These are phyloP conservation scores for Cricetomys ansorgei DNA, from an alignment of 2,113 vertebrate species.

Conservation along the genomic window DNA sequence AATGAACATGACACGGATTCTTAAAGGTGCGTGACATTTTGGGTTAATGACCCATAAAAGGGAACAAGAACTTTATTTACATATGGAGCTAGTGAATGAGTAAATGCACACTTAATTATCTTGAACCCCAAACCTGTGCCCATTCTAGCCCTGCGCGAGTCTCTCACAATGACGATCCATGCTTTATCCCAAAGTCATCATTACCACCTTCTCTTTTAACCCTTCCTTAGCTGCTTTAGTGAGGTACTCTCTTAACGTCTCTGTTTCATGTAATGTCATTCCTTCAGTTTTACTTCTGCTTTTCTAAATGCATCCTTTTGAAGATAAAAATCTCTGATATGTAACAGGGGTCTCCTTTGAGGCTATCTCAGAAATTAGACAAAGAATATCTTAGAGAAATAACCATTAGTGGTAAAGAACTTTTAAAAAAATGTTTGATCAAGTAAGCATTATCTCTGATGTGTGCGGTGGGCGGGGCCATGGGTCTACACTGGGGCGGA, in stretches of 20 bases:
- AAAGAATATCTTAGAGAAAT: background rate
- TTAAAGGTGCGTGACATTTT: background rate
- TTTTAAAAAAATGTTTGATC: background rate
- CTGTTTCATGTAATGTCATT: background rate
- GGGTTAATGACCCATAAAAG: background rate
- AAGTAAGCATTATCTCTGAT: background rate
- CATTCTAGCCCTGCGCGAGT: background rate
- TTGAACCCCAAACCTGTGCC: background rate
- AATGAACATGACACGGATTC: background rate
- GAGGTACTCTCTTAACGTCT: background rate
- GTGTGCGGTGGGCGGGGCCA: accelerated
- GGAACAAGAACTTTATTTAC: background rate
- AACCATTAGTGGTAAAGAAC: background rate
- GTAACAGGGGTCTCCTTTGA: background rate
- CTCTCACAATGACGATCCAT: background rate
- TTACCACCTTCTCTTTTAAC: background rate
- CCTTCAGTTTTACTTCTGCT: conserved; percentile 7
- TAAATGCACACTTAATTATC: background rate
- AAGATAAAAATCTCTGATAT: background rate
- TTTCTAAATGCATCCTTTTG: conserved; percentile 16
- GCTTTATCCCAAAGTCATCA: background rate
- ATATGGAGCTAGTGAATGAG: background rate
- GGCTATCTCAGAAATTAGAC: background rate
- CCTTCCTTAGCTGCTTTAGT: background rate
- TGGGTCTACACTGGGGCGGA: accelerated